Evolutionary conservation across 2,113 vertebrate species (phyloP), one percentile per base, ranked within the genome.

Genomic region (Ptilorrhoa leucosticta): DNA sequence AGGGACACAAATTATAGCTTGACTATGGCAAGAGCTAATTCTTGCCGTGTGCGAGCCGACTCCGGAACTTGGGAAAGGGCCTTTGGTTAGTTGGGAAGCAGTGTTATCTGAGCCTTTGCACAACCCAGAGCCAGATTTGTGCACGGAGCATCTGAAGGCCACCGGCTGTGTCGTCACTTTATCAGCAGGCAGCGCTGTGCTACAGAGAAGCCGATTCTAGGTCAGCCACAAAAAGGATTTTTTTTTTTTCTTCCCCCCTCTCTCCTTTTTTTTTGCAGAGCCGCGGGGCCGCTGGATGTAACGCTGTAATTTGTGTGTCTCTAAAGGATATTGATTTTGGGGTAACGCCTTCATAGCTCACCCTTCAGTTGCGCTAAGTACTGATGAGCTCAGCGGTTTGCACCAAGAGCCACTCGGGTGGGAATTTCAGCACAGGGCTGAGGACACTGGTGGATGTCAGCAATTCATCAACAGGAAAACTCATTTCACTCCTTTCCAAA

Each of bases 141-240:
- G 6, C 2, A 0, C 0, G 0, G 48, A 95, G 86, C 90, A 37
- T 91, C 95, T 68, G 60, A 79, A 83, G 92, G 77, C 87, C 81
- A 28, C 93, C 12, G 21, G 91, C 97, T 97, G 96, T 96, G 94
- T 77, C 79, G 28, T 89, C 73, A 21, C 94, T 95, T 96, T 96
- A 97, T 94, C 96, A 96, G 78, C 86, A 97, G 93, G 95, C 93
- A 95, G 95, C 96, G 97, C 97, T 97, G 95, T 95, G 93, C 96
- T 93, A 91, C 96, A 82, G 88, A 96, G 89, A 94, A 94, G 93
- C 94, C 4, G 57, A 97, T 98, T 97, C 96, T 97, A 91, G 95
- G 96, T 93, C 97, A 97, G 54, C 30, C 47, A 83, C 95, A 94
- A 97, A 97, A 97, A 86, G 90, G 64, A 93, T 68, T 56, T 13